These are phyloP conservation scores for Phenganax subtilis DNA, from an alignment of 92 coral and sea anemone species.

Conservation along the genomic window DNA sequence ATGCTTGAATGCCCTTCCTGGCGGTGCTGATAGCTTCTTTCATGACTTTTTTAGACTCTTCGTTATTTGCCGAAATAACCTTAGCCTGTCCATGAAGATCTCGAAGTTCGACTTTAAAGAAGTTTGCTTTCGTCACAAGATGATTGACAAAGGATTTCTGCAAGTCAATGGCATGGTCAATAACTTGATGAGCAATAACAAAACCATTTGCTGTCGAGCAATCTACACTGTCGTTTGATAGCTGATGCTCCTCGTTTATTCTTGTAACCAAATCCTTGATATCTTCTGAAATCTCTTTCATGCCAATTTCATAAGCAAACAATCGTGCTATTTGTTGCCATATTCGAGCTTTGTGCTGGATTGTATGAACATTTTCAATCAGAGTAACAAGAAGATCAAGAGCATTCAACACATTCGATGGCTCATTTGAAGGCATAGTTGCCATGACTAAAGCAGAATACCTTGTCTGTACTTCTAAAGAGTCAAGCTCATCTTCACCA, in stretches of 20 bases:
- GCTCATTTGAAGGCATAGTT: background rate
- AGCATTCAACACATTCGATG: background rate
- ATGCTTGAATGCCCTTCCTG: slow-evolving; percentile 44
- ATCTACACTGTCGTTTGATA: slow-evolving; percentile 7
- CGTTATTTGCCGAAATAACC: background rate
- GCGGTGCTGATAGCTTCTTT: slow-evolving; percentile 28
- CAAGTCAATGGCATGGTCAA: slow-evolving; percentile 50
- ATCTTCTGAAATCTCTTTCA: slow-evolving; percentile 23
- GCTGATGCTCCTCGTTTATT: slow-evolving; percentile 19
- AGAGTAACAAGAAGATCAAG: slow-evolving; percentile 34
- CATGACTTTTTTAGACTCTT: slow-evolving; percentile 18
- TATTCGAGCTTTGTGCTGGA: slow-evolving; percentile 31
- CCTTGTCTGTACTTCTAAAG: slow-evolving; percentile 36
- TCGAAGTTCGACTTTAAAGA: slow-evolving; percentile 42
- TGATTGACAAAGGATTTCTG: slow-evolving; percentile 52
- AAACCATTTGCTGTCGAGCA: slow-evolving; percentile 47
- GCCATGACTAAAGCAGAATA: slow-evolving; percentile 33
- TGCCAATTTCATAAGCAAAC: slow-evolving; percentile 59
- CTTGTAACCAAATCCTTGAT: slow-evolving; percentile 13
- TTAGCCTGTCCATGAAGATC: slow-evolving; percentile 40
- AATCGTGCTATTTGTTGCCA: slow-evolving; percentile 62
- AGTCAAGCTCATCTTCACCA: slow-evolving; percentile 5
- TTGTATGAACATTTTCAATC: slow-evolving; percentile 21
- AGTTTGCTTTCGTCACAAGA: slow-evolving; percentile 45
- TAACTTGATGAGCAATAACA: slow-evolving; percentile 57